These are phyloP conservation scores for Catocala nupta DNA, from an alignment of 2,888 invertebrate species.

Conservation along the genomic window DNA sequence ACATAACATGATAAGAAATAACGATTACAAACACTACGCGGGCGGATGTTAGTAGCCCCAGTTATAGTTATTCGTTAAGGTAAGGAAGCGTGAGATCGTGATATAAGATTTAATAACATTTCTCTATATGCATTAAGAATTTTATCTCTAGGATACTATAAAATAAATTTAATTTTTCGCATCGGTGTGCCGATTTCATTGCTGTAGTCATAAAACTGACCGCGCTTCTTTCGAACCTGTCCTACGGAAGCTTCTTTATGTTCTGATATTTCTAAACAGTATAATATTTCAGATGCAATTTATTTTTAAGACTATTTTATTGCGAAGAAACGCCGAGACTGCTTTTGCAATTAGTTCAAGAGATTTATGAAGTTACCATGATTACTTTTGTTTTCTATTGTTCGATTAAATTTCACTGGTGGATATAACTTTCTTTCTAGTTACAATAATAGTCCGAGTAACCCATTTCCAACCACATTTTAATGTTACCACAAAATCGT, in stretches of 20 bases:
- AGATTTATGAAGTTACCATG: not conserved
- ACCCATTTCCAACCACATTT: too few species aligned
- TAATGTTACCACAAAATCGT: too few species aligned
- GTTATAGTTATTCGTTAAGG: too few species aligned
- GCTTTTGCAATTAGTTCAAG: conserved; percentile 9
- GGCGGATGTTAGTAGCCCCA: too few species aligned
- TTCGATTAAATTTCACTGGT: not conserved
- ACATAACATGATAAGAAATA: too few species aligned
- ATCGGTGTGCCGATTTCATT: conserved; percentile 23
- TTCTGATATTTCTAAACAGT: conserved; percentile 26
- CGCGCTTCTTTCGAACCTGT: conserved; percentile 18
- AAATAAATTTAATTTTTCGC: conserved; percentile 27
- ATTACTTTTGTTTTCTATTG: not conserved
- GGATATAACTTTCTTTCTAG: not conserved
- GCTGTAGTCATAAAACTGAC: conserved; percentile 31
- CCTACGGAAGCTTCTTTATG: conserved; percentile 20
- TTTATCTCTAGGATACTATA: conserved; percentile 16
- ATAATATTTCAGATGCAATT: conserved; percentile 24
- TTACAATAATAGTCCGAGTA: too few species aligned
- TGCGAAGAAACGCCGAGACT: conserved; percentile 9
- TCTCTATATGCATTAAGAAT: not conserved
- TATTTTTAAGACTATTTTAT: conserved; percentile 38
- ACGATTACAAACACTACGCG: too few species aligned
- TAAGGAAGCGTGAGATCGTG: not conserved
- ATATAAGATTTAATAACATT: not conserved